Base-by-base conservation (phyloP, 2,797 vertebrate species). In the Eleutherodactylus coqui region DNA sequence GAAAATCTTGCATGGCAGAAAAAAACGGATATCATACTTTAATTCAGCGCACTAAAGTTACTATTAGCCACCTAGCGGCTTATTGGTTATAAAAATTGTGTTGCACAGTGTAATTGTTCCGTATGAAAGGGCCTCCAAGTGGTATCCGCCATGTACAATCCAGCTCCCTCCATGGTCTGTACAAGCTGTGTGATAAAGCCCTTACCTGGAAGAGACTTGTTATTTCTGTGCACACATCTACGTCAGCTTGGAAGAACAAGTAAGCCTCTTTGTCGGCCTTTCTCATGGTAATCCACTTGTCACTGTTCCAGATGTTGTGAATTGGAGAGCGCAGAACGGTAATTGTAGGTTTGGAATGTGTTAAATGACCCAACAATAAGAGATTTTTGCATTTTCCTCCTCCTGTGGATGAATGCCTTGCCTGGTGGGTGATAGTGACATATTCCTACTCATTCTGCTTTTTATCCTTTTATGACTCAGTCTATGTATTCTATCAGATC, bases 291-390 rank as follows among this genome's bases (percentile, higher is more conserved):
- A 85, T 89, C 90, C 89, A 85, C 51, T 73, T 32, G 88, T 78
- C 69, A 67, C 88, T 72, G 79, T 67, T 81, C 83, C 53, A 21
- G 47, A 88, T 62, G 0, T 17, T 82, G 60, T 88, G 11, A 49
- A 88, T 49, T 84, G 81, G 38, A 82, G 72, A 64, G 75, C 90
- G 24, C 38, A 70, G 85, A 0, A 0, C 85, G 82, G 86, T 88
- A 89, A 89, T 91, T 89, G 86, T 81, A 80, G 53, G 78, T 86
- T 90, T 88, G 87, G 87, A 0, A 1, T 89, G 89, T 90, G 91
- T 92, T 89, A 90, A 90, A 85, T 76, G 84, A 76, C 82, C 87
- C 29, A 73, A 85, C 67, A 85, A 80, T 80, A 64, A 83, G 72
- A 88, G 83, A 89, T 84, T 90, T 88, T 90, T 90, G 27, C 72